Evolutionary conservation across 2,888 invertebrate species (phyloP).

Genomic region (Buathra laborator): DNA sequence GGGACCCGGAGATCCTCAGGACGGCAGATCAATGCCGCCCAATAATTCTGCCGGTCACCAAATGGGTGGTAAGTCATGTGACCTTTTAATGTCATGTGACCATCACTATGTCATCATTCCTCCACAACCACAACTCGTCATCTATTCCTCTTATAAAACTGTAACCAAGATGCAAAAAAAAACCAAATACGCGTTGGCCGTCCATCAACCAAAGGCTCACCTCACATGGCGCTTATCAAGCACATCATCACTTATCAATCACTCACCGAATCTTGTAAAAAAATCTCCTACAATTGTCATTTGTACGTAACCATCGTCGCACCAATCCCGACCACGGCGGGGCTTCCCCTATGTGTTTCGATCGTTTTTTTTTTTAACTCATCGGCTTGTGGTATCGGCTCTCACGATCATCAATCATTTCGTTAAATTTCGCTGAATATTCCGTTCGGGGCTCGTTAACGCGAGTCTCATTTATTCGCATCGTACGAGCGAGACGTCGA

Average conservation of each 20-base stretch:
- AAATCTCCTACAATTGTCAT: slow-evolving; percentile 28
- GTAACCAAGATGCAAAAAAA: slow-evolving; percentile 19
- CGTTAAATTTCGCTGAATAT: slow-evolving; percentile 12
- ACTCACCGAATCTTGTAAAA: slow-evolving; percentile 47
- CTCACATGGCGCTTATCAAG: slow-evolving; percentile 52
- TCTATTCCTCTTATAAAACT: slow-evolving; percentile 11
- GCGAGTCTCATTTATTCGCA: too few relatives aligned
- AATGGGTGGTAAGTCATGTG: slow-evolving; percentile 86
- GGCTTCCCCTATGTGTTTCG: slow-evolving; percentile 19
- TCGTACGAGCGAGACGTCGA: background rate
- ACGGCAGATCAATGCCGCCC: slow-evolving; percentile 82
- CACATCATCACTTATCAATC: slow-evolving; percentile 47
- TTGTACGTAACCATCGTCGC: slow-evolving; percentile 54
- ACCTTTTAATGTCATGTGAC: slow-evolving; percentile 85
- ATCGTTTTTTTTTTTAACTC: slow-evolving; percentile 35
- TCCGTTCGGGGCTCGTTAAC: background rate
- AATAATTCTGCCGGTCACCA: slow-evolving; percentile 85
- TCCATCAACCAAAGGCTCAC: slow-evolving; percentile 18
- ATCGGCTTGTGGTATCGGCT: slow-evolving; percentile 64
- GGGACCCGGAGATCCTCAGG: slow-evolving; percentile 83
- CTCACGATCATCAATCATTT: slow-evolving; percentile 48
- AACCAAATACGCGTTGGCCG: slow-evolving; percentile 15
- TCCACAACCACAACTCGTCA: slow-evolving; percentile 57
- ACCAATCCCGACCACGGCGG: slow-evolving; percentile 39
- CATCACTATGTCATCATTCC: slow-evolving; percentile 81